Conservation (phyloP, 1,140 invertebrate genomes). For the Cyclargus thomasi region DNA sequence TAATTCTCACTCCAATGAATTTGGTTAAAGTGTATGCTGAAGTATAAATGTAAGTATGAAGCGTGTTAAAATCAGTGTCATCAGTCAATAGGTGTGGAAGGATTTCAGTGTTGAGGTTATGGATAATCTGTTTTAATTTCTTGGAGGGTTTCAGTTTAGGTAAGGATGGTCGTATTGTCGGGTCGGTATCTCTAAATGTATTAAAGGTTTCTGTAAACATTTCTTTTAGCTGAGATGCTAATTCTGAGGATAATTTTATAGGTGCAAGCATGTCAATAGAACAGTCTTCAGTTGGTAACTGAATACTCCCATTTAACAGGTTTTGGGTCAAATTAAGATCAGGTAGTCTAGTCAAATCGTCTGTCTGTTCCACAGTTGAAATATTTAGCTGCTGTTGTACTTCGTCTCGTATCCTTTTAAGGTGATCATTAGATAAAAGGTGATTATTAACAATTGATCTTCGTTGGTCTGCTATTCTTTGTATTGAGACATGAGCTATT, state of each 20-base stretch:
- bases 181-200: constrained; percentile 19
- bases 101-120: constrained; percentile 19
- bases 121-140: constrained; percentile 23
- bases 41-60: constrained; percentile 26
- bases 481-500: constrained; percentile 27
- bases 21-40: constrained; percentile 26
- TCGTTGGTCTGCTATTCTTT: constrained; percentile 30
- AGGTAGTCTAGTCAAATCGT: background rate
- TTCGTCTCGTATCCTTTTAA: background rate
- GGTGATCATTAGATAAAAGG: background rate
- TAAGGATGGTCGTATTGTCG: constrained; percentile 19
- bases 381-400: background rate
- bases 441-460: constrained; percentile 29
- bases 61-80: constrained; percentile 24
- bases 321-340: background rate
- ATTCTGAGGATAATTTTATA: too few relatives aligned
- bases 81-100: background rate
- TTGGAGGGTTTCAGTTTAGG: constrained; percentile 27
- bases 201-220: background rate
- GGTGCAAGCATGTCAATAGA: too few relatives aligned
- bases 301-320: background rate
- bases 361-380: background rate
- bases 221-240: background rate
- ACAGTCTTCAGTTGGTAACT: background rate
- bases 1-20: constrained; percentile 26